Evolutionary conservation across 1,140 invertebrate species (phyloP).

Genomic region (Bombus huntii): DNA sequence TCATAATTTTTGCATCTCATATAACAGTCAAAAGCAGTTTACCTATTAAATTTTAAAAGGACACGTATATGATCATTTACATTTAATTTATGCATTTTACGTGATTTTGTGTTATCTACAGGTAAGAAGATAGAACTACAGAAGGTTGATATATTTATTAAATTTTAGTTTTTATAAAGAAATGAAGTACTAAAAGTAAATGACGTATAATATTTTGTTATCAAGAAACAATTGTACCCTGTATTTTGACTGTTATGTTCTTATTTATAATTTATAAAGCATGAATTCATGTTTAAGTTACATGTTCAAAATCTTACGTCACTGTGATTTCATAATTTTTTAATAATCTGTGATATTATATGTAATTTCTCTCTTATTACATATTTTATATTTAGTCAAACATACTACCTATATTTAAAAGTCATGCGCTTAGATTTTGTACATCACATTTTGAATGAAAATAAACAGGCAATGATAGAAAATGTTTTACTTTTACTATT

Average conservation of each 20-base stretch:
- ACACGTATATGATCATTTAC: constrained; percentile 12
- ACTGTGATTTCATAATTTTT: constrained; percentile 69
- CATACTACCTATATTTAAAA: constrained; percentile 65
- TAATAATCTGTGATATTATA: constrained; percentile 70
- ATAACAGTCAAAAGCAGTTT: constrained; percentile 68
- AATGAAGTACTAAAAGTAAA: neutral
- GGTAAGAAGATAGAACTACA: constrained; percentile 40
- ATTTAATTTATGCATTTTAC: constrained; percentile 25
- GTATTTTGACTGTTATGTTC: constrained; percentile 69
- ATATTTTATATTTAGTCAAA: constrained; percentile 65
- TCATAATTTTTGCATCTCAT: constrained; percentile 53
- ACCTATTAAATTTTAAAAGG: constrained; percentile 9
- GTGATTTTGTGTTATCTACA: constrained; percentile 17
- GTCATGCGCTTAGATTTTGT: constrained; percentile 67
- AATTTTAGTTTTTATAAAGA: constrained; percentile 19
- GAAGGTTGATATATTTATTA: constrained; percentile 17
- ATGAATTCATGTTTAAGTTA: constrained; percentile 59
- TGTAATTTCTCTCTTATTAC: constrained; percentile 67
- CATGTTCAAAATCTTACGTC: constrained; percentile 60
- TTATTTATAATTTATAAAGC: constrained; percentile 59
- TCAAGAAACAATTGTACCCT: constrained; percentile 37
- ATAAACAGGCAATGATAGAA: constrained; percentile 63
- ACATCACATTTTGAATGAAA: constrained; percentile 68
- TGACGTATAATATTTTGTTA: constrained; percentile 7
- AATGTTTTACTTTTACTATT: constrained; percentile 33